These are phyloP conservation scores for Barnardius zonarius DNA, from an alignment of 2,113 vertebrate species.

Conservation along the genomic window DNA sequence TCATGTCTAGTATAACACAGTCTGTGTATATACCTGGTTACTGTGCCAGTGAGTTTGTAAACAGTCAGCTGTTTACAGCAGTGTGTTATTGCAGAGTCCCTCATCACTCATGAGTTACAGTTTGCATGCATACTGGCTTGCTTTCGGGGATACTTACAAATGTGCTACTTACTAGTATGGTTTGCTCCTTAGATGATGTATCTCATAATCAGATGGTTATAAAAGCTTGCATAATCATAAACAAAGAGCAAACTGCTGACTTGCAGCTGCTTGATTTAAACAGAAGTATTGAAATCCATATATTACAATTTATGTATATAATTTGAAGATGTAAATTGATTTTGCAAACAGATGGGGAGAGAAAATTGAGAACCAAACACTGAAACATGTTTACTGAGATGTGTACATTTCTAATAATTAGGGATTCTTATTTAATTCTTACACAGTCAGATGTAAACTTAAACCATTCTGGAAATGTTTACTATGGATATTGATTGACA, in stretches of 20 bases:
- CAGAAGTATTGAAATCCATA: not conserved
- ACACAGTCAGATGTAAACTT: not conserved
- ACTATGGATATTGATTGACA: not conserved
- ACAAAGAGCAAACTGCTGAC: not conserved
- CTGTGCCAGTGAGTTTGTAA: not conserved
- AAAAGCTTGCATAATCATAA: not conserved
- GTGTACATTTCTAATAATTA: not conserved
- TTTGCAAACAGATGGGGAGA: not conserved
- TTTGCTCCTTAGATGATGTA: not conserved
- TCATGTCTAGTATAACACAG: not conserved
- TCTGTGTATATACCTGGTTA: not conserved
- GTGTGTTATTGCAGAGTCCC: not conserved
- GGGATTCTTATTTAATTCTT: not conserved
- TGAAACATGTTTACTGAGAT: not conserved
- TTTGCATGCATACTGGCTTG: not conserved
- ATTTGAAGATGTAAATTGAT: not conserved
- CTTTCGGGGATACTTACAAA: not conserved
- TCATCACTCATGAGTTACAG: not conserved
- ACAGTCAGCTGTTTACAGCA: not conserved
- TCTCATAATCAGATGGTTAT: not conserved
- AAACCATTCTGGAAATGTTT: not conserved
- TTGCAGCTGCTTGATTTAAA: not conserved
- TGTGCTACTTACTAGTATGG: not conserved
- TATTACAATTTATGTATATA: not conserved
- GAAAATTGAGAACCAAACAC: not conserved